Conservation (phyloP, 92 coral and sea anemone genomes). For the Parazoanthus swiftii region DNA sequence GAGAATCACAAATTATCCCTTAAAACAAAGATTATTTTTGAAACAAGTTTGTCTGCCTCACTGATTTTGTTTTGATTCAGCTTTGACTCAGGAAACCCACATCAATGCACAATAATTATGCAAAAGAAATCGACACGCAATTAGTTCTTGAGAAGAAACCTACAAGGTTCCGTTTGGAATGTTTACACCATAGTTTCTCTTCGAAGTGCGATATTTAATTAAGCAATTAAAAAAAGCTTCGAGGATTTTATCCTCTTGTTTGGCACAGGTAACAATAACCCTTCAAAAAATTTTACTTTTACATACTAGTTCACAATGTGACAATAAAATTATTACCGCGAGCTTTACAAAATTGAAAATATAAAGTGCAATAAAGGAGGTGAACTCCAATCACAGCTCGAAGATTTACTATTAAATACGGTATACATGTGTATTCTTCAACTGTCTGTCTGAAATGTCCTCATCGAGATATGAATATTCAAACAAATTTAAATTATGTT, state of each 20-base stretch:
- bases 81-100: neutral
- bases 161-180: neutral
- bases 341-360: neutral
- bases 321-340: neutral
- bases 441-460: neutral
- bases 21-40: neutral
- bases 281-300: neutral
- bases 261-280: neutral
- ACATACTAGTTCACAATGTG: neutral
- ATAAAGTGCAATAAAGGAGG: conserved; percentile 2
- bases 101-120: neutral
- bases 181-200: neutral
- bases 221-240: neutral
- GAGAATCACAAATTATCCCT: neutral
- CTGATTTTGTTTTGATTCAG: neutral
- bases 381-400: neutral
- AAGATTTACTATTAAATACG: neutral
- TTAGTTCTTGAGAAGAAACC: neutral
- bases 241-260: conserved; percentile 3
- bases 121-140: neutral
- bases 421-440: neutral
- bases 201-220: neutral
- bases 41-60: neutral
- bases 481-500: neutral
- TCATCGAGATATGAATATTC: conserved; percentile 36